These are phyloP conservation scores for Spea bombifrons DNA, from an alignment of 2,113 vertebrate genomes.

Conservation along the genomic window DNA sequence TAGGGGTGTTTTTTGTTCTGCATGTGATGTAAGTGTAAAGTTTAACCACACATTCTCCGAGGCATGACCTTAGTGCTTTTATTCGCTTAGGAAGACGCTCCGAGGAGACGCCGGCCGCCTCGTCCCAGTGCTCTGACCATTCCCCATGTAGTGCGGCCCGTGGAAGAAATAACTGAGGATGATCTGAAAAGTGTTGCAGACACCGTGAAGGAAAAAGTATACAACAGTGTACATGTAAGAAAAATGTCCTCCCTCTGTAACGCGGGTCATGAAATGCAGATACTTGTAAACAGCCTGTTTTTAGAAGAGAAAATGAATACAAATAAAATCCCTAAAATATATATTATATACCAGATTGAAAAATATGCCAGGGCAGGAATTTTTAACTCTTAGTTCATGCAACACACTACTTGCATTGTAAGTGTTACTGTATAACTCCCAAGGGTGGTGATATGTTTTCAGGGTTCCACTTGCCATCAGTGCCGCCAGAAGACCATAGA, in stretches of 20 bases:
- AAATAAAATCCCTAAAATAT: too few relatives aligned
- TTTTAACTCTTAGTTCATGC: background rate
- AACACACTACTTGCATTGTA: too few relatives aligned
- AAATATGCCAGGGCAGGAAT: too few relatives aligned
- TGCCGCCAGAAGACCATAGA: constrained; percentile 73
- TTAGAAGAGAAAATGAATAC: too few relatives aligned
- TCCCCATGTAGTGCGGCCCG: constrained; percentile 59
- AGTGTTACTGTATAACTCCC: too few relatives aligned
- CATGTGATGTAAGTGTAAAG: too few relatives aligned
- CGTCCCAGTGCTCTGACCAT: constrained; percentile 50
- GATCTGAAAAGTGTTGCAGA: constrained; percentile 66
- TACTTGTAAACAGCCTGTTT: too few relatives aligned
- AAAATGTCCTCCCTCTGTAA: background rate
- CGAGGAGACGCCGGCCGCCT: constrained; percentile 52
- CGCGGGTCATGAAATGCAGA: background rate
- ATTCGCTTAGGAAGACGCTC: background rate
- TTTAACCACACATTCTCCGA: too few relatives aligned
- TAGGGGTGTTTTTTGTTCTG: too few relatives aligned
- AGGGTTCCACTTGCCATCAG: constrained; percentile 75
- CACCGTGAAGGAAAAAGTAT: constrained; percentile 65
- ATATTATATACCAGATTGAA: too few relatives aligned
- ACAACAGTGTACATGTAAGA: constrained; percentile 61
- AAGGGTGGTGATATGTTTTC: background rate
- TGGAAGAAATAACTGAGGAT: constrained; percentile 67
- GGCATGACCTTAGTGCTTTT: background rate